Base-by-base conservation (phyloP, 2,888 invertebrate species). In the Heliconius charithonia region DNA sequence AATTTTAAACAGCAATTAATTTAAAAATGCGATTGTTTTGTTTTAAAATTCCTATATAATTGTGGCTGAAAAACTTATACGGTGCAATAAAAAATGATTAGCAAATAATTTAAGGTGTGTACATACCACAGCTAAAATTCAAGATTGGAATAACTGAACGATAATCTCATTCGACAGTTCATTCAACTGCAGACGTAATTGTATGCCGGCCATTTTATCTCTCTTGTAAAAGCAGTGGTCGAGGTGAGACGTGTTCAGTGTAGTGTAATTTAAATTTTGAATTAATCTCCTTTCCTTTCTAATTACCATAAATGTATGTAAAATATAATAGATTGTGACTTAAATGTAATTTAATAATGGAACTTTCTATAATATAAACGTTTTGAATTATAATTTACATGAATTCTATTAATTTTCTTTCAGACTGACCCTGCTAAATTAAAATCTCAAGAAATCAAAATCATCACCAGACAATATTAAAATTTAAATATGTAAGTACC, bases 151-250 rank as follows among this genome's bases (percentile, higher is more conserved):
- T 59, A 59, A 59, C 10, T 59, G 59, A n/a, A 59, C n/a, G n/a
- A 59, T n/a, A 59, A n/a, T 59, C 10, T 59, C n/a, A 59, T 59
- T 59, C 19, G 59, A 16, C 32, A 82, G 66, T 67, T 82, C 81
- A 70, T 74, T 81, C 81, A 70, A 22, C 80, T 76, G 51, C 27
- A n/a, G 45, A 70, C 7, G n/a, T 29, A 22, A 41, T 29, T n/a
- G 13, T 10, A 22, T 51, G 25, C 32, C 13, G 79, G 77, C 77
- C 78, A 79, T 85, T 87, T 85, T 88, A 86, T 83, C 83, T 88
- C 89, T 90, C 90, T 92, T 88, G 82, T 80, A 81, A 80, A 84
- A 89, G 94, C 94, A 93, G 94, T 90, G 94, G 93, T 92, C 87
- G 79, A 93, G 94, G 94, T 94, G 85, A 89, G 94, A 90, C 88